Base-by-base conservation (phyloP, 2,797 vertebrate species). In the Australoheros facetus region DNA sequence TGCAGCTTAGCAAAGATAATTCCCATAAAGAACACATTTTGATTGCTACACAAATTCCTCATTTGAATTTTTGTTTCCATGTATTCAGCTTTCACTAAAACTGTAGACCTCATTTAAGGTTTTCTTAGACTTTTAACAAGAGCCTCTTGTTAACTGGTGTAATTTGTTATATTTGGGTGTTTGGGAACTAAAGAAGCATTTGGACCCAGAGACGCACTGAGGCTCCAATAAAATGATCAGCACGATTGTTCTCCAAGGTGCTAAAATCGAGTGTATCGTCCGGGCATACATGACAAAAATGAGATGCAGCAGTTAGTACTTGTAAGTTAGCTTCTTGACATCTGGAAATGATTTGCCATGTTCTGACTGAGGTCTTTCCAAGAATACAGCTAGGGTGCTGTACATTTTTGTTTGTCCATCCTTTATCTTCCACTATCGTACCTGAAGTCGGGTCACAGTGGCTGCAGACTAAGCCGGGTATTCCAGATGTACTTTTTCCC, bases 1-100 rank as follows among this genome's bases (percentile, higher is more conserved):
- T 74, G 30, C 42, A 66, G 26, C 45, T 57, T 62, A 7, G 56
- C 42, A 66, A 74, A 72, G 42, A 77, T 72, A 48, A 48, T 12
- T 66, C 11, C 10, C 34, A 54, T 45, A 71, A 56, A 70, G 13
- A 51, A 12, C 32, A 69, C 5, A 48, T 69, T 66, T 56, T 75
- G 55, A 70, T 73, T 32, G 51, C 56, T 45, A 14, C 30, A 10
- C 9, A 57, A 10, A 45, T 77, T 86, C 4, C 54, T 75, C 4
- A 2, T 54, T 51, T 1, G 59, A 56, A 37, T 5, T n/a, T 78
- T 74, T 58, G 14, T 80, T 71, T 74, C 32, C 48, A 51, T 57
- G 32, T 14, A 55, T 60, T 72, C 55, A 28, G 45, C 56, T 73
- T 64, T 55, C 14, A 39, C 10, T 45, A 39, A 26, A 71, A 26